Evolutionary conservation across 2,113 vertebrate species (phyloP), one percentile per base, ranked within the genome.

Genomic region (Coracopsis vasa): DNA sequence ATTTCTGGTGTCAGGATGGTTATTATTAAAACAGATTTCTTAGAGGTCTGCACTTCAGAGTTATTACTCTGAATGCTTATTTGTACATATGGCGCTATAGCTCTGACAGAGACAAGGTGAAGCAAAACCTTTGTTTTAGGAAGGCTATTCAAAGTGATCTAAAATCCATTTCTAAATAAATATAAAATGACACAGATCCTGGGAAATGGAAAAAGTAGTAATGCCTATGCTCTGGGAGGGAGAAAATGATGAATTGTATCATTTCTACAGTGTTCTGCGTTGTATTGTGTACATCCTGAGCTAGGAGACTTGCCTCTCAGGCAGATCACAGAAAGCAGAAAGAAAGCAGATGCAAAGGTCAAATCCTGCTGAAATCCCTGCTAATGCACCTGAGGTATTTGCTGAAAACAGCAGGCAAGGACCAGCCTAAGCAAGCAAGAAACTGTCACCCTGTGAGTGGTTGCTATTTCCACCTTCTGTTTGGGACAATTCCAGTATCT

Each of bases 321-420:
- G 58, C 41, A 82, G 62, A 95, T 94, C 79, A 90, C 42, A 93
- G 74, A 77, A 70, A 67, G 53, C 1, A 2, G 69, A 93, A 93
- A 81, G 80, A 23, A 75, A 93, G 42, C 51, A 64, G 42, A 88
- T 33, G 50, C 58, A 88, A 90, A 96, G 93, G 90, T 96, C 90
- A 96, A 88, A 77, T 42, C 28, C 74, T 73, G 42, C 28, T 82
- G 87, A 92, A 88, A 93, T 80, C 71, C 29, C 74, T 83, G 58
- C 64, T 71, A 67, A 44, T 58, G 75, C 67, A 70, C 75, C 73
- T 80, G 71, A 92, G 42, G 60, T 67, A 41, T 78, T 70, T 80
- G 71, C 79, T 92, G 82, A 56, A 70, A 93, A 67, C 81, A 92
- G 58, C 58, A 88, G 85, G 75, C 48, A 82, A 60, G 24, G 37